These are phyloP conservation scores for Copidosoma aretas DNA, from an alignment of 2,888 invertebrate genomes.

Conservation along the genomic window DNA sequence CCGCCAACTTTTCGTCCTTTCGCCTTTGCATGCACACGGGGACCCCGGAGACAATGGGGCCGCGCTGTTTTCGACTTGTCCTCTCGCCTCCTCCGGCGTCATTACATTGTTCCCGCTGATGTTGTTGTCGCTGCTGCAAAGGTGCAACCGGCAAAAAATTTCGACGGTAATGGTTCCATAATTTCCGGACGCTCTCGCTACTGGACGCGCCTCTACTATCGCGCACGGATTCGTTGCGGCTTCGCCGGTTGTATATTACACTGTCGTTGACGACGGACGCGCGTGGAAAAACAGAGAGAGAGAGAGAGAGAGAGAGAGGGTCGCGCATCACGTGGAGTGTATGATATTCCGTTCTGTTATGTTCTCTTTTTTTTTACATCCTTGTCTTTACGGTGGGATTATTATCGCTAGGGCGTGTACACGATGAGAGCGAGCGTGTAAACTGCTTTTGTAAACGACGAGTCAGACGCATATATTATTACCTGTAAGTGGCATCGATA, in stretches of 20 bases:
- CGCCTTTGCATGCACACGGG: too few relatives aligned
- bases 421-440: not conserved
- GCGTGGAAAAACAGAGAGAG: not conserved
- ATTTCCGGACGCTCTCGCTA: not conserved
- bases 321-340: not conserved
- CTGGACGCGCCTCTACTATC: not conserved
- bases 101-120: too few relatives aligned
- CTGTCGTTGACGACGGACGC: not conserved
- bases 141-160: constrained; percentile 4
- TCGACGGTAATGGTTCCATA: constrained; percentile 2
- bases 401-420: not conserved
- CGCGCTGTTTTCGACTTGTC: constrained; percentile 20
- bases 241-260: not conserved
- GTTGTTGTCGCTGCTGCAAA: too few relatives aligned
- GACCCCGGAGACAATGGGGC: not conserved
- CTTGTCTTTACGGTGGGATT: not conserved
- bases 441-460: too few relatives aligned
- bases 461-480: too few relatives aligned
- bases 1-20: not conserved
- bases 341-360: not conserved
- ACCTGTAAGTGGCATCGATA: too few relatives aligned
- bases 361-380: not conserved
- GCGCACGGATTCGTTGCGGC: constrained; percentile 11
- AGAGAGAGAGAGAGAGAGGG: not conserved
- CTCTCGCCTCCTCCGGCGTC: not conserved